A percentile compares a stretch with the other conserved stretches of the same genome.
These are phyloP conservation scores for Psittacus erithacus DNA, from an alignment of 2,113 vertebrate genomes.

Conservation along the genomic window DNA sequence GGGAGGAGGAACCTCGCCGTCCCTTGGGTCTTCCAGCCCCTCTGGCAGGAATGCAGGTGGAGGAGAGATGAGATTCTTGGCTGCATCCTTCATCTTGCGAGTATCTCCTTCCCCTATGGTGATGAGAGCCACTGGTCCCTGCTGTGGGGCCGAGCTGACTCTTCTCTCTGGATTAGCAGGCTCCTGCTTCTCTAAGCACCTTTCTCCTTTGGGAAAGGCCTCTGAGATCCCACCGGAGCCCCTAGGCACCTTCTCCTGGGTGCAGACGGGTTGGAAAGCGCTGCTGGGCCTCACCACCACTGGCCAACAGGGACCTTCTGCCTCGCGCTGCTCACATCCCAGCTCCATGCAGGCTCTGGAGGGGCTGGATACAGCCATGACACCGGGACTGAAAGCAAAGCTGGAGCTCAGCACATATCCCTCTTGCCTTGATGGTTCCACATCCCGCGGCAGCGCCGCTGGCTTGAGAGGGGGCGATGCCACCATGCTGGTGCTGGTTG, in stretches of 20 bases:
- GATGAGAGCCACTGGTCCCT: background rate
- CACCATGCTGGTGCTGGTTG: background rate
- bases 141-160: background rate
- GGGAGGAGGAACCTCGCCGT: background rate
- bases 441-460: background rate
- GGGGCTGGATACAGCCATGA: rapidly evolving
- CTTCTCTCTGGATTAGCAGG: background rate
- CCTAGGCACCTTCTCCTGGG: background rate
- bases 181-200: background rate
- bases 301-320: background rate
- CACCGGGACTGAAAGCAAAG: background rate
- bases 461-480: slow-evolving; percentile 43
- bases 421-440: slow-evolving; percentile 50
- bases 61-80: background rate
- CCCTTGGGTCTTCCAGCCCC: background rate
- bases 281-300: slow-evolving; percentile 12
- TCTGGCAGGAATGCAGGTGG: rapidly evolving
- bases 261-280: slow-evolving; percentile 56
- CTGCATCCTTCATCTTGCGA: background rate
- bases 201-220: background rate
- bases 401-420: slow-evolving; percentile 15
- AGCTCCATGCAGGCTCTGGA: rapidly evolving
- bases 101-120: background rate
- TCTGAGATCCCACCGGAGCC: rapidly evolving
- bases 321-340: background rate